Evolutionary conservation across 2,888 invertebrate genomes (phyloP).

Genomic region (Drosophila hamatofila): DNA sequence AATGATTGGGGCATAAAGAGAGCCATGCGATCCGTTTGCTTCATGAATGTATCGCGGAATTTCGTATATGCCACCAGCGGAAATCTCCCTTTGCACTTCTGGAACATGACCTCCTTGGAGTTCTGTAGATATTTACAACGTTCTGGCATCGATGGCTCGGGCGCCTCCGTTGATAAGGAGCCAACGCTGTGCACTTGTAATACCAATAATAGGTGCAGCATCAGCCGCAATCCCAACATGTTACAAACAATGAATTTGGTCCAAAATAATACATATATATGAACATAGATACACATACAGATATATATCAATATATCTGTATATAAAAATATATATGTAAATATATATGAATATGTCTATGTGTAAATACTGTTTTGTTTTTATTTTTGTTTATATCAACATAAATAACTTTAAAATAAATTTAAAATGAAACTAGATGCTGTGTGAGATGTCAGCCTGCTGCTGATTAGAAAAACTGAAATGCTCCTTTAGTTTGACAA

Average conservation of each 20-base stretch:
- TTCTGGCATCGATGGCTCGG: conserved; percentile 17
- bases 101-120: conserved; percentile 6
- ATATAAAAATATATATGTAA: background rate
- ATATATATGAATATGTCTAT: background rate
- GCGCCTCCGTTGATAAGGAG: background rate
- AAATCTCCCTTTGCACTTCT: conserved; percentile 48
- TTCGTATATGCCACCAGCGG: conserved; percentile 55
- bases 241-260: conserved; percentile 32
- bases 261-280: conserved; percentile 10
- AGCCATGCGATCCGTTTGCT: conserved; percentile 51
- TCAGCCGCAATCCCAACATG: conserved; percentile 24
- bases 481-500: background rate
- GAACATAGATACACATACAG: background rate
- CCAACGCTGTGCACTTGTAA: background rate
- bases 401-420: background rate
- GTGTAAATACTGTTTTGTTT: background rate
- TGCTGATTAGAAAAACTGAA: background rate
- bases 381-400: background rate
- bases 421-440: conserved; percentile 1
- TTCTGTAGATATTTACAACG: conserved; percentile 51
- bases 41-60: conserved; percentile 57
- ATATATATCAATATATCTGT: background rate
- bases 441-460: background rate
- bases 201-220: conserved; percentile 3
- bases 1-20: conserved; percentile 50